Evolutionary conservation across 1,140 invertebrate genomes (phyloP).

Genomic region (Zaprionus vittiger): DNA sequence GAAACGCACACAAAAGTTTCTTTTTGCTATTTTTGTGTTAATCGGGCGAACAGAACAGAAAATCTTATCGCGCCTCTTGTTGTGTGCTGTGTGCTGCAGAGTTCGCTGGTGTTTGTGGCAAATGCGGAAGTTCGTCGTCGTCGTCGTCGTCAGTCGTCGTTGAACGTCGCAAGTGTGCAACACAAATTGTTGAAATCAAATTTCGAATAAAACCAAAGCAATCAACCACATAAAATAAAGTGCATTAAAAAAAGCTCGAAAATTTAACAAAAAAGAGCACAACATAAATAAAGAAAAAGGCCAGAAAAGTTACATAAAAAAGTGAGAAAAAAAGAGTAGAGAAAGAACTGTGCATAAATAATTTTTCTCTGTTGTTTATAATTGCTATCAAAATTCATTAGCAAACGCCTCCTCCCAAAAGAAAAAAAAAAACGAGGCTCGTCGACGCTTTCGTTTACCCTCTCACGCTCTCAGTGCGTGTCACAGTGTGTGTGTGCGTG

Average conservation of each 20-base stretch:
- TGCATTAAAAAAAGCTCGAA: constrained; percentile 24
- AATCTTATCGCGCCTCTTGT: constrained; percentile 41
- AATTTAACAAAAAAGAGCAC: constrained; percentile 3
- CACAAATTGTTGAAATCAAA: constrained; percentile 37
- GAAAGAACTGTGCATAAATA: constrained; percentile 27
- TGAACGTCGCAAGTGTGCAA: constrained; percentile 49
- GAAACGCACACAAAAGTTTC: neutral
- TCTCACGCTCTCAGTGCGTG: constrained; percentile 23
- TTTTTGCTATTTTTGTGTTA: neutral
- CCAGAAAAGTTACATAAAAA: constrained; percentile 7
- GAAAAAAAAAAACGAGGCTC: constrained; percentile 18
- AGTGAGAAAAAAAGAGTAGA: neutral
- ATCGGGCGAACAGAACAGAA: neutral
- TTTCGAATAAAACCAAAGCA: neutral
- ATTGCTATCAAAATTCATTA: constrained; percentile 35
- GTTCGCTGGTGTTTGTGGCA: constrained; percentile 43
- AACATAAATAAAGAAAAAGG: constrained; percentile 6
- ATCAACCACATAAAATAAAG: constrained; percentile 1
- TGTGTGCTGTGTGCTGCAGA: constrained; percentile 19
- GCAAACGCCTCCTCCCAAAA: constrained; percentile 39
- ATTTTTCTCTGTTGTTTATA: constrained; percentile 9
- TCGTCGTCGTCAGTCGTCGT: constrained; percentile 46
- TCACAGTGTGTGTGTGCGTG: constrained; percentile 6
- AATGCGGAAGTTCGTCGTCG: constrained; percentile 44
- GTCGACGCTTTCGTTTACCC: constrained; percentile 36